phyloP scores from a whole-genome alignment of 1,140 invertebrate genomes.

The Drosophila eugracilis region DNA sequence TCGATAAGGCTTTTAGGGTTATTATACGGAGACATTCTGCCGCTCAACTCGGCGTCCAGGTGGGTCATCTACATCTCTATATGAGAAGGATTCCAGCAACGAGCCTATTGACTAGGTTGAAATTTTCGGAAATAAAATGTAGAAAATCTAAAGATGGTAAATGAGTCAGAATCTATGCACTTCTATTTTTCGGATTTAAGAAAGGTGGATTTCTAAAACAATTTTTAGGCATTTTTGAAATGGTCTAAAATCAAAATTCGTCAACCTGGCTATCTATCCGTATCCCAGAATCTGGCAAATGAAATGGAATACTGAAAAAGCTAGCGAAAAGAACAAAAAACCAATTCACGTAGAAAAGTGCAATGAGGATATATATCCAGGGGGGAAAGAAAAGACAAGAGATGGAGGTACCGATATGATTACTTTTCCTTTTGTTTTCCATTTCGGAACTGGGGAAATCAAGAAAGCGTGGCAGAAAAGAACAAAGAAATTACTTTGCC shows the following conservation, averaged over 20 bases:
- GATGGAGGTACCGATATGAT: slow-evolving; percentile 59
- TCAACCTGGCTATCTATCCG: not conserved
- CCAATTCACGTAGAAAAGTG: slow-evolving; percentile 59
- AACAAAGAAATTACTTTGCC: slow-evolving; percentile 82
- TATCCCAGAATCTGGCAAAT: slow-evolving; percentile 17
- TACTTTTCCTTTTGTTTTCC: slow-evolving; percentile 76
- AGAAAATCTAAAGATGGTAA: no score
- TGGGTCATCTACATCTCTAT: not conserved
- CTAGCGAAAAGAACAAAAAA: slow-evolving; percentile 19
- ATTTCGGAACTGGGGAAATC: slow-evolving; percentile 58
- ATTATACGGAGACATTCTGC: slow-evolving; percentile 47
- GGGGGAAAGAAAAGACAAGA: not conserved
- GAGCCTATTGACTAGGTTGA: no score
- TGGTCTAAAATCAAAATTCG: not conserved
- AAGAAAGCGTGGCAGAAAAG: slow-evolving; percentile 66
- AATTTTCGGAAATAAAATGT: no score
- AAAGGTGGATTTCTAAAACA: no score
- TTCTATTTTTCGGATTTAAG: no score
- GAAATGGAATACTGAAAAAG: slow-evolving; percentile 30
- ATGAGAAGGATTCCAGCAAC: no score
- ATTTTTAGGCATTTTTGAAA: no score
- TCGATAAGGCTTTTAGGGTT: slow-evolving; percentile 83
- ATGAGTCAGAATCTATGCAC: no score
- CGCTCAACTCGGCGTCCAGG: slow-evolving; percentile 6
- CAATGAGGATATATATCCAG: slow-evolving; percentile 13